phyloP scores from a whole-genome alignment of 2,797 vertebrate genomes.

The Capromys pilorides region DNA sequence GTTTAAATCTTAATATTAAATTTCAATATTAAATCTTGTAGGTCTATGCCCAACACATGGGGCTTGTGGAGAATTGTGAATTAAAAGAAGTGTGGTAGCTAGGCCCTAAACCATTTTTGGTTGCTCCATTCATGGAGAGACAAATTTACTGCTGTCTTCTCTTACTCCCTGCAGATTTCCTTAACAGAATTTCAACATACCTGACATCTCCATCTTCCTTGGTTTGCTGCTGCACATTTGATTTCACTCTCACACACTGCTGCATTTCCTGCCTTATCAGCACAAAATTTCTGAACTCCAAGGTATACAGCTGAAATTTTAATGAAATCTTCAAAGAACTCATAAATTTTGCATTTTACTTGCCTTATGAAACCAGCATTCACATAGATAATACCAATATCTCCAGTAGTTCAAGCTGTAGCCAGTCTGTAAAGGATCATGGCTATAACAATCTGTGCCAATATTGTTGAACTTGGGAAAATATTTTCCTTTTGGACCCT shows the following conservation, averaged over 20 bases:
- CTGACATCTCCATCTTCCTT: background rate
- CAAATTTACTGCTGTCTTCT: background rate
- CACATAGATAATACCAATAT: background rate
- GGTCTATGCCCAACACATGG: background rate
- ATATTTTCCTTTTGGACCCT: background rate
- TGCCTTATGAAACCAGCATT: background rate
- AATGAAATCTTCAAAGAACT: background rate
- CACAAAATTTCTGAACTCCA: background rate
- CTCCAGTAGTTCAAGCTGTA: background rate
- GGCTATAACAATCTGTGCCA: background rate
- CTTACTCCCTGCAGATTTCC: background rate
- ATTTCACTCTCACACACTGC: background rate
- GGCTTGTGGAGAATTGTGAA: no score
- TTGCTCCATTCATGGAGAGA: background rate
- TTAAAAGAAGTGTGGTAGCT: background rate
- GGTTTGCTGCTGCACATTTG: background rate
- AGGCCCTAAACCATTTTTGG: background rate
- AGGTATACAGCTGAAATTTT: background rate
- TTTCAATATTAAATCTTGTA: background rate
- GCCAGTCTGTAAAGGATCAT: background rate
- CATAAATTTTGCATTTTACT: background rate
- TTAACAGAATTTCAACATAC: background rate
- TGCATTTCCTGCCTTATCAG: background rate
- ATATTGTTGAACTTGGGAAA: background rate
- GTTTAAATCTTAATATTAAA: no score